Base-by-base conservation (phyloP, 1,140 invertebrate species). In the Ruditapes philippinarum region DNA sequence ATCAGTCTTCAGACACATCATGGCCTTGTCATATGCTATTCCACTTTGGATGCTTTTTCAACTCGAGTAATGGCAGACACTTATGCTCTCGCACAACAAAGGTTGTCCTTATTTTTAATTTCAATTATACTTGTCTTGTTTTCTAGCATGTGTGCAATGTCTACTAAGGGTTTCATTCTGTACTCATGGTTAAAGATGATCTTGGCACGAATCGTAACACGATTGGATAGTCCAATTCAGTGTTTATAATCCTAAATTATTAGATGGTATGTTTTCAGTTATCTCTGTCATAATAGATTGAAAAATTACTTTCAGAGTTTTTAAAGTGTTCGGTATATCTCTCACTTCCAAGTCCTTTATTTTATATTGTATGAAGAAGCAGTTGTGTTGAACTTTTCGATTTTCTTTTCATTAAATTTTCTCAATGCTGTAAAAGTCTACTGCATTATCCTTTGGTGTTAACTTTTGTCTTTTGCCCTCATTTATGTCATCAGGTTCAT, bases 11-110 rank as follows among this genome's bases (percentile, higher is more conserved):
- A 12, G 33, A 5, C 3, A 11, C 60, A 40, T 82, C 60, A 60
- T 33, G 25, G 5, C 78, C 78, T 36, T 40, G 78, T 3, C 78
- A 12, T 57, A 80, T 80, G 49, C 19, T 80, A 33, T 80, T 60
- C 78, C 78, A 80, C 33, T 80, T 12, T n/a, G 78, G 78, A 36
- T 80, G 78, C n/a, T 3, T 80, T 60, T 80, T 80, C 78, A 9
- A 57, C 49, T 9, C 78, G 78, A 38, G 78, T 54, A 11, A 80
- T 80, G 4, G 78, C 78, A 4, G 78, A 57, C 33, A 76, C 73
- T 33, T 36, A 36, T 14, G 73, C 73, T 33, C 73, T 33, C 22
- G 73, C 73, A 38, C 73, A 76, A 42, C 73, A 76, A 9, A 76
- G 38, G 7, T 76, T 38, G 40, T 76, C 73, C 25, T 33, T 17